Evolutionary conservation across 2,113 vertebrate species (phyloP).

Genomic region (Nannospalax galili): DNA sequence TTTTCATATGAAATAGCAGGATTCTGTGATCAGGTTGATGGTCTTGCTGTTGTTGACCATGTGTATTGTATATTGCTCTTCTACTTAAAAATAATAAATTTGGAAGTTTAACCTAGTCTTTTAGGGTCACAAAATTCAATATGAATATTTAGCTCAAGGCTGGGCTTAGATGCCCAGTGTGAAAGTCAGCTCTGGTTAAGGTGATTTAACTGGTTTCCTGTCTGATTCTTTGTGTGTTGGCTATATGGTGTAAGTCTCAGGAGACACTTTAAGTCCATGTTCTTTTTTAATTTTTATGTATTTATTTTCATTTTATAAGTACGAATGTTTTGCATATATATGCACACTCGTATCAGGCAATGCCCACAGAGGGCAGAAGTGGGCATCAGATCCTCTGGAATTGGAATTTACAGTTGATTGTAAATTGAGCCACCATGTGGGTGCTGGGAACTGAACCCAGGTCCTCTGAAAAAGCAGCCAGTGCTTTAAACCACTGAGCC

Average conservation of each 20-base stretch:
- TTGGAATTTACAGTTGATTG: no score
- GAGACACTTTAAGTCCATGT: constrained; percentile 55
- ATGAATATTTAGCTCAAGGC: constrained; percentile 28
- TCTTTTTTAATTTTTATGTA: no score
- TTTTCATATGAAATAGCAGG: constrained; percentile 60
- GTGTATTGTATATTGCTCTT: constrained; percentile 12
- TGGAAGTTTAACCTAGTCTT: constrained; percentile 27
- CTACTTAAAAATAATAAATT: constrained; percentile 60
- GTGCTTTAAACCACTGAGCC: no score
- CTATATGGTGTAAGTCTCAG: constrained; percentile 41
- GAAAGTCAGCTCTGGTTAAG: constrained; percentile 25
- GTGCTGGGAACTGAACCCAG: no score
- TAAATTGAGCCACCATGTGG: no score
- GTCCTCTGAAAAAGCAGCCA: no score
- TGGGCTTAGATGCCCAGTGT: background rate
- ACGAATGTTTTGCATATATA: no score
- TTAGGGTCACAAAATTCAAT: constrained; percentile 26
- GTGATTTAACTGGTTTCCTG: constrained; percentile 36
- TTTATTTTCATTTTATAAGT: no score
- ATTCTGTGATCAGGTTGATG: background rate
- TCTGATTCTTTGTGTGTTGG: background rate
- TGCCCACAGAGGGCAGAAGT: no score
- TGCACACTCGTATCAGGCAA: no score
- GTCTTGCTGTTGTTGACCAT: constrained; percentile 4
- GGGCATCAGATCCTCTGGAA: no score